Conservation (phyloP, 2,113 vertebrate genomes). For the Tiliqua scincoides region DNA sequence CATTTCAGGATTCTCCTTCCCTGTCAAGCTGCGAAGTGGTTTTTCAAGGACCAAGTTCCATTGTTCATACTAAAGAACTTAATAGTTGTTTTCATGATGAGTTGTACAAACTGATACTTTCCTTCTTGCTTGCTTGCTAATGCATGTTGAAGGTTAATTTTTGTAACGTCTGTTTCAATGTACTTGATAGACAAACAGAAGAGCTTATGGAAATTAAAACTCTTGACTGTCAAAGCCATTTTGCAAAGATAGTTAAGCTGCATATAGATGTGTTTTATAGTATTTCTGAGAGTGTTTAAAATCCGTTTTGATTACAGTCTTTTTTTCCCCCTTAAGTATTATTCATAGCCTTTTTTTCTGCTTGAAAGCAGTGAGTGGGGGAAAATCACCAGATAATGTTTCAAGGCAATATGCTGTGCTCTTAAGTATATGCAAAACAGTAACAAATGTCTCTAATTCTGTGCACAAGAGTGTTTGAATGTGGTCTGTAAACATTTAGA, state of each 20-base stretch:
- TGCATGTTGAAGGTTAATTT: neutral
- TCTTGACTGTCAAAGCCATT: neutral
- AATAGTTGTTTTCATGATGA: neutral
- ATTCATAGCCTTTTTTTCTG: neutral
- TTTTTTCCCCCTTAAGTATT: neutral
- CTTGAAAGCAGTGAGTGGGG: neutral
- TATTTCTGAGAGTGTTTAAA: neutral
- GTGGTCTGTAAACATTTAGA: neutral
- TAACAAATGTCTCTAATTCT: neutral
- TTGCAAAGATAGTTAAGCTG: neutral
- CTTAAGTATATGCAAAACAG: neutral
- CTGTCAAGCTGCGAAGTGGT: neutral
- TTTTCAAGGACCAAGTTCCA: neutral
- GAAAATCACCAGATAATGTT: neutral
- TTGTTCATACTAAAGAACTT: neutral
- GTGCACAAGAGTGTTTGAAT: neutral
- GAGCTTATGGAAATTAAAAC: slow-evolving; percentile 14
- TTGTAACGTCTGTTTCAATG: neutral
- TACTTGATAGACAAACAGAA: neutral
- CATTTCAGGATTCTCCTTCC: neutral
- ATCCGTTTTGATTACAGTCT: neutral
- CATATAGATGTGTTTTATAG: neutral
- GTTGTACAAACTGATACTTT: neutral
- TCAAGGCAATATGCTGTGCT: neutral
- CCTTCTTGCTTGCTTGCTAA: neutral